Conservation (phyloP, 2,888 invertebrate genomes). For the Allygus modestus region DNA sequence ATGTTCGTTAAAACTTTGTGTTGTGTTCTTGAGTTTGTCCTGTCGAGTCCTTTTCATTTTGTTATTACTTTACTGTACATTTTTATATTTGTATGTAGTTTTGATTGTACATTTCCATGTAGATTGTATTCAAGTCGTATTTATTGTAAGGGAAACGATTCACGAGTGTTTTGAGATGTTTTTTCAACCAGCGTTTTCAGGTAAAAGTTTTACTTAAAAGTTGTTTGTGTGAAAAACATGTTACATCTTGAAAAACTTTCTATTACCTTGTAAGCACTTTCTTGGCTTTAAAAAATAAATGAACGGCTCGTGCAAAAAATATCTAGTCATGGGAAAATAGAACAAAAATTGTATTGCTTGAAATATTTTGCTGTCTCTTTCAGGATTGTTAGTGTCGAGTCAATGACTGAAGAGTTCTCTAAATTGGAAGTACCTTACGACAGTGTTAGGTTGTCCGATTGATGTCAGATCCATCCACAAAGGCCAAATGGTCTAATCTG, state of each 20-base stretch:
- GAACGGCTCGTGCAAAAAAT: background rate
- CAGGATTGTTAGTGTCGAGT: background rate
- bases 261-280: conserved; percentile 24
- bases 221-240: background rate
- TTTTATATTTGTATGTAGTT: conserved; percentile 56
- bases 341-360: background rate
- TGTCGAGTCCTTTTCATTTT: conserved; percentile 12
- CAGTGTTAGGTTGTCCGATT: background rate
- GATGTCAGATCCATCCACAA: conserved; percentile 17
- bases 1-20: conserved; percentile 27
- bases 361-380: background rate
- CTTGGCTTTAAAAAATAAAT: background rate
- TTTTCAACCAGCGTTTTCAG: background rate
- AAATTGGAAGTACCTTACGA: background rate
- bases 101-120: conserved; percentile 40
- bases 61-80: conserved; percentile 46
- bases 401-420: background rate
- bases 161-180: conserved; percentile 27
- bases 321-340: conserved; percentile 12
- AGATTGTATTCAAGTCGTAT: conserved; percentile 49
- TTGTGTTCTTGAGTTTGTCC: conserved; percentile 10
- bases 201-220: background rate
- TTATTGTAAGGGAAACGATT: conserved; percentile 30
- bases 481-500: conserved; percentile 32
- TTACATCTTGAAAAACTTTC: conserved; percentile 8